Percentiles rank a stretch among this genome's conserved stretches.
These are phyloP conservation scores for Cepaea nemoralis DNA, from an alignment of 1,140 invertebrate species.

Conservation along the genomic window DNA sequence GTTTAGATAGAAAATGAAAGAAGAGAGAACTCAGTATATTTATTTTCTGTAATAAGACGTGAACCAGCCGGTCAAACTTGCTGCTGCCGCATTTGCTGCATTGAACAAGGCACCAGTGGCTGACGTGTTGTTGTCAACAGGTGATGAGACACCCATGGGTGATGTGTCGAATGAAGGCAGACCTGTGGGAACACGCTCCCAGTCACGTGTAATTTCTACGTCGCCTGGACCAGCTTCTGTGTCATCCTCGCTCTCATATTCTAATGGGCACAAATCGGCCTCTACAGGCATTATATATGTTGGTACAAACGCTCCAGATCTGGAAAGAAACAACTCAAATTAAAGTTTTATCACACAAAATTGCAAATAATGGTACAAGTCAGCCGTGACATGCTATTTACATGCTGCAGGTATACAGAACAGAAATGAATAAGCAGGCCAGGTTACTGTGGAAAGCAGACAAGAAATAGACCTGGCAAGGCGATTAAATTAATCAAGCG, in stretches of 20 bases:
- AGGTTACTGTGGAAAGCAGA: no score
- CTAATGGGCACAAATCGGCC: conserved; percentile 25
- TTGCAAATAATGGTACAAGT: no score
- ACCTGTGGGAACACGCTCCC: conserved; percentile 37
- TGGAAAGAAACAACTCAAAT: no score
- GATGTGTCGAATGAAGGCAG: conserved; percentile 14
- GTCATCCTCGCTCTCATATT: conserved; percentile 35
- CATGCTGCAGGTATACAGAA: no score
- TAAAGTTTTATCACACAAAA: no score
- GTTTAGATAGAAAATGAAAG: no score
- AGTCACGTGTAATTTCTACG: conserved; percentile 31
- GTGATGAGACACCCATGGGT: conserved; percentile 27
- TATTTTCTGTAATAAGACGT: conserved; percentile 28
- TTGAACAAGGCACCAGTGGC: conserved; percentile 31
- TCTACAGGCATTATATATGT: conserved; percentile 14
- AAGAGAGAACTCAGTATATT: no score
- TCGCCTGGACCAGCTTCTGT: conserved; percentile 8
- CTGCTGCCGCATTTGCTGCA: conserved; percentile 23
- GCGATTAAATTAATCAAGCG: no score
- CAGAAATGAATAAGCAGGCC: no score
- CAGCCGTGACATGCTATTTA: no score
- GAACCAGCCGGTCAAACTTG: conserved; percentile 33
- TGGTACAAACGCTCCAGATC: conserved; percentile 25
- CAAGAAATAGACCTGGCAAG: no score
- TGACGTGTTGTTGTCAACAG: conserved; percentile 30